These are phyloP conservation scores for Orbicella faveolata DNA, from an alignment of 64 coral and sea anemone genomes.

Conservation along the genomic window DNA sequence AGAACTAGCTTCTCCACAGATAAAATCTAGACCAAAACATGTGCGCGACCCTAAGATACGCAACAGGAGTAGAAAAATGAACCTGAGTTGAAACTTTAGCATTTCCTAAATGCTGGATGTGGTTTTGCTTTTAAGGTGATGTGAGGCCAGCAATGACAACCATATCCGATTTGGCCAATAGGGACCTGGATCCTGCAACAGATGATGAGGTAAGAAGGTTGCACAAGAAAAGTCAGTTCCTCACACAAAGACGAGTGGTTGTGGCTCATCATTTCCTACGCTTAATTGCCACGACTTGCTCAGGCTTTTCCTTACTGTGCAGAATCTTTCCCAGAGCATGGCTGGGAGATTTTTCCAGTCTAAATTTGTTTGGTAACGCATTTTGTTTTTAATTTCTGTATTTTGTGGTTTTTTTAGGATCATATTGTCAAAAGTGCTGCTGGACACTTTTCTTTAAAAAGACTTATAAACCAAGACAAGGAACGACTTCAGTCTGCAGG, in stretches of 20 bases:
- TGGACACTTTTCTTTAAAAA: constrained; percentile 91
- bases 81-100: too few species aligned
- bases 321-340: too few species aligned
- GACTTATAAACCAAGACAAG: constrained; percentile 85
- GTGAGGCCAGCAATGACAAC: constrained; percentile 40
- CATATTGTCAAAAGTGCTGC: constrained; percentile 92
- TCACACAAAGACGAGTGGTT: not conserved
- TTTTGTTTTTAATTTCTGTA: not conserved
- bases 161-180: constrained; percentile 44
- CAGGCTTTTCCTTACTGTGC: too few species aligned
- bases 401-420: constrained; percentile 50
- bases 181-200: constrained; percentile 46
- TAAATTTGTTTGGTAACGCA: not conserved
- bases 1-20: too few species aligned
- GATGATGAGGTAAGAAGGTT: constrained; percentile 46
- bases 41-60: too few species aligned
- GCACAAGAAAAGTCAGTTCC: not conserved
- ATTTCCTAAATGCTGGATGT: not conserved
- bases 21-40: too few species aligned
- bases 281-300: too few species aligned
- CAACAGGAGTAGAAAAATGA: too few species aligned
- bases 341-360: not conserved
- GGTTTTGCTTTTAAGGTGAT: constrained; percentile 41
- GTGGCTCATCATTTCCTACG: not conserved
- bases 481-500: constrained; percentile 46